A percentile compares a stretch with the other conserved stretches of the same genome.
phyloP scores from a whole-genome alignment of 2,797 vertebrate genomes.

The Smutsia temminckii region DNA sequence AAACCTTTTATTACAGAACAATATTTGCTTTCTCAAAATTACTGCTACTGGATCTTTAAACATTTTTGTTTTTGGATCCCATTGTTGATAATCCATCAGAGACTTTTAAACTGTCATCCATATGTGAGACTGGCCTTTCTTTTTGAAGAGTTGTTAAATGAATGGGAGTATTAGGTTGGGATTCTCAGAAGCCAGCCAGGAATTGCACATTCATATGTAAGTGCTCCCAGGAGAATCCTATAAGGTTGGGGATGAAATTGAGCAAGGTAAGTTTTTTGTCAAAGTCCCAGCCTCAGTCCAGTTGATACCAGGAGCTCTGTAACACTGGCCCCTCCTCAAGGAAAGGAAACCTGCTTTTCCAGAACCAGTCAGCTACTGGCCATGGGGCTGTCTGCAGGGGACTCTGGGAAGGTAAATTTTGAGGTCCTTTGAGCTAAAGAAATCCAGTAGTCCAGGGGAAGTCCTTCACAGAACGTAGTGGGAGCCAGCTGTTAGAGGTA shows the following conservation, averaged over 20 bases:
- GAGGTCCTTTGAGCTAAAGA: background rate
- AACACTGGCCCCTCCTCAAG: background rate
- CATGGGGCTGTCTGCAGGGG: background rate
- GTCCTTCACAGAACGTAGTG: background rate
- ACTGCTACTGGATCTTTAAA: background rate
- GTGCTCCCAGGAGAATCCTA: background rate
- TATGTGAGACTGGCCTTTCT: background rate
- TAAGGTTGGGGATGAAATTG: background rate
- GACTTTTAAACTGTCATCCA: background rate
- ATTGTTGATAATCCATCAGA: background rate
- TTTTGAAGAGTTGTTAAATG: background rate
- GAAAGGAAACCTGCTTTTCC: background rate
- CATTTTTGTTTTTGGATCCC: background rate
- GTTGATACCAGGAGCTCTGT: background rate
- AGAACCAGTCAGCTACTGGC: background rate
- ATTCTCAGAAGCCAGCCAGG: background rate
- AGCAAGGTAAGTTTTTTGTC: background rate
- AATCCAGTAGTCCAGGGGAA: rapidly evolving
- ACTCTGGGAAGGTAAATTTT: background rate
- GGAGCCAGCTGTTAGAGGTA: background rate
- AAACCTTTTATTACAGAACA: background rate
- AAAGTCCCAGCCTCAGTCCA: background rate
- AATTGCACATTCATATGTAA: background rate
- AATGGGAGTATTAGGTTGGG: background rate
- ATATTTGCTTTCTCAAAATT: background rate